Conservation (phyloP, 2,113 vertebrate species). For the Collichthys lucidus region DNA sequence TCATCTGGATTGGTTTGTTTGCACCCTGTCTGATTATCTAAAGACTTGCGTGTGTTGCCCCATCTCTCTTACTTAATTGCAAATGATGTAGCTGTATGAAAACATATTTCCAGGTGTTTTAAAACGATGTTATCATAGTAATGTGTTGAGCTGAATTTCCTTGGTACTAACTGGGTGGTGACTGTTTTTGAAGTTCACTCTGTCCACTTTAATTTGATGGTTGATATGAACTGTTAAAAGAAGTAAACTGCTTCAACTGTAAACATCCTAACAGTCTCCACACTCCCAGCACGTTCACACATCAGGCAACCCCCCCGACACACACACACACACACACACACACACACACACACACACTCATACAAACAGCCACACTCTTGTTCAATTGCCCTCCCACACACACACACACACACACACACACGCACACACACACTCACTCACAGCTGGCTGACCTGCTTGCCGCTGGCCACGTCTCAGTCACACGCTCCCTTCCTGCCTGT, state of each 20-base stretch:
- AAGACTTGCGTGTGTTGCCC: background rate
- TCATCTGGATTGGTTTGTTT: background rate
- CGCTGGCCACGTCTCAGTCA: conserved; percentile 79
- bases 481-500: conserved; percentile 78
- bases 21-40: background rate
- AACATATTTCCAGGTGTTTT: background rate
- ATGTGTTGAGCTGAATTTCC: background rate
- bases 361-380: conserved; percentile 44
- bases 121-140: background rate
- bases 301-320: conserved; percentile 44
- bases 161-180: background rate
- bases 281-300: conserved; percentile 62
- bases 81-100: background rate
- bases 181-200: conserved; percentile 23
- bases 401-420: conserved; percentile 32
- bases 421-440: conserved; percentile 46
- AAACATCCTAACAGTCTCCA: conserved; percentile 44
- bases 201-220: conserved; percentile 11
- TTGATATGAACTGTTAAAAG: background rate
- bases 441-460: conserved; percentile 73
- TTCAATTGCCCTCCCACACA: conserved; percentile 29
- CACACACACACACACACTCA: conserved; percentile 17
- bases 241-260: conserved; percentile 26
- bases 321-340: too few relatives aligned
- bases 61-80: background rate